phyloP scores from a whole-genome alignment of 2,888 invertebrate genomes.

The Dynastes tityus region DNA sequence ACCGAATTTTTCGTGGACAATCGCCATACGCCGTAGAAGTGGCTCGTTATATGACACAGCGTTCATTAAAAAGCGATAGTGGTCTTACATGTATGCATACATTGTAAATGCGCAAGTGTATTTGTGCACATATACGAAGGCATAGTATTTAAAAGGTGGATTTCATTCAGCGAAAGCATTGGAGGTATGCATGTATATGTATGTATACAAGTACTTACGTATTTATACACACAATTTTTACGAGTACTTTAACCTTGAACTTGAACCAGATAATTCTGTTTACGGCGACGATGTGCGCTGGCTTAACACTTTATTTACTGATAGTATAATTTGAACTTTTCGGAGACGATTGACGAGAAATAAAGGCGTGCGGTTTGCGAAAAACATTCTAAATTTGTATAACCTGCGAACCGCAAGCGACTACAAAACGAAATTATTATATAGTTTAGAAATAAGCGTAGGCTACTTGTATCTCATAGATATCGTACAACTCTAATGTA shows the following conservation, averaged over 20 bases:
- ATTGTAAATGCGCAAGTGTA: conserved; percentile 5
- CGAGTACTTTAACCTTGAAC: conserved; percentile 49
- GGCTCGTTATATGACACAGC: background rate
- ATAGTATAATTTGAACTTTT: background rate
- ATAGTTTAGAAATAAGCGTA: too few relatives aligned
- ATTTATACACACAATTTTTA: conserved; percentile 40
- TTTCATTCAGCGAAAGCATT: conserved; percentile 14
- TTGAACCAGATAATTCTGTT: conserved; percentile 49
- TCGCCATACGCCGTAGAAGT: too few relatives aligned
- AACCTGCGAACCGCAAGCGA: too few relatives aligned
- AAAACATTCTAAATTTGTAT: too few relatives aligned
- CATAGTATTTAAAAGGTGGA: conserved; percentile 12
- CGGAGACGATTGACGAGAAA: too few relatives aligned
- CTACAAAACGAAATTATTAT: too few relatives aligned
- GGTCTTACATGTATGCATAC: conserved; percentile 9
- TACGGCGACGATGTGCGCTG: conserved; percentile 27
- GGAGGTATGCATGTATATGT: background rate
- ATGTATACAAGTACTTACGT: conserved; percentile 8
- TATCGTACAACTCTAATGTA: too few relatives aligned
- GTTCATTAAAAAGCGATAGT: conserved; percentile 32
- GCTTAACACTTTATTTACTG: conserved; percentile 28
- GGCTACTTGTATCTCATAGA: too few relatives aligned
- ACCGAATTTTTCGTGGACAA: too few relatives aligned
- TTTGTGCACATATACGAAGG: background rate
- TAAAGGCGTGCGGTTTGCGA: too few relatives aligned